Base-by-base conservation (phyloP, 2,113 vertebrate species). In the Ursus arctos region DNA sequence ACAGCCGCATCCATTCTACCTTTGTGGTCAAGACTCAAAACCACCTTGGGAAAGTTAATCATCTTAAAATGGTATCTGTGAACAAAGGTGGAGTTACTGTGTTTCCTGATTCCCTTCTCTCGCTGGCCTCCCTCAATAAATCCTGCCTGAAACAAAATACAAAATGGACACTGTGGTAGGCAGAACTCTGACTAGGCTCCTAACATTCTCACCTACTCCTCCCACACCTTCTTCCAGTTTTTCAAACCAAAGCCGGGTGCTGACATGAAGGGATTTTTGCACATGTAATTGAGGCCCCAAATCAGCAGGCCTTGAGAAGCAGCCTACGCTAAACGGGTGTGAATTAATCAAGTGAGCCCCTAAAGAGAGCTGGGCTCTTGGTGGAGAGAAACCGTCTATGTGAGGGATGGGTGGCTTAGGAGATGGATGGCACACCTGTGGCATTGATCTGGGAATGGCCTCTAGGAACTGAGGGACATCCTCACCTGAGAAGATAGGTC, bases 361-460 rank as follows among this genome's bases (percentile, higher is more conserved):
- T 28, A 55, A 59, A 83, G 43, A 83, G 72, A 16, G 2, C 18
- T 7, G 7, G 18, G 24, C 36, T 61, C 21, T 43, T 43, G 21
- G 14, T 49, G 21, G 33, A 28, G 47, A 74, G 74, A 55, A 24
- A 61, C 6, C 72, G 21, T 47, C n/a, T 15, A 7, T 22, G 6
- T 13, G 18, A 55, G n/a, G 19, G 9, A 74, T 4, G 16, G 18
- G 49, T 65, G 7, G 40, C 59, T 69, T 96, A 80, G 43, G 76
- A 22, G 19, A 51, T 33, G 16, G 33, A 36, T 63, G 14, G 1
- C 8, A 2, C 14, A 21, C 7, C 11, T 0, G 4, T 8, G 11
- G 8, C 31, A 40, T 6, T 7, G 2, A 31, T 49, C 55, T 80
- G 26, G 11, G 31, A 93, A 13, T 8, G 18, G 18, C 47, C 18